Evolutionary conservation across 2,888 invertebrate genomes (phyloP).

Genomic region (Agrochola circellaris): DNA sequence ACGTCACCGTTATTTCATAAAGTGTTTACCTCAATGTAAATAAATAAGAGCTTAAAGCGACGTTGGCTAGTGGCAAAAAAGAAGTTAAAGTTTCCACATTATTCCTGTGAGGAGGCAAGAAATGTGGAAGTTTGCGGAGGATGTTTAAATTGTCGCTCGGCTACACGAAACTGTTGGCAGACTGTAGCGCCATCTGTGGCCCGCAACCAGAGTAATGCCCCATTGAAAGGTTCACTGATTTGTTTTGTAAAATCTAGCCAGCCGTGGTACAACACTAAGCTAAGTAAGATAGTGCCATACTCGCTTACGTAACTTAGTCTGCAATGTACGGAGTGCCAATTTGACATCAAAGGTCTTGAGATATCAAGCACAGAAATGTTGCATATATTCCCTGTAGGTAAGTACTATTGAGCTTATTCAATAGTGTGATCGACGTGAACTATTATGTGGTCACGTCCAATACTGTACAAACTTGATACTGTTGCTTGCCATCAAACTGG

Average conservation of each 20-base stretch:
- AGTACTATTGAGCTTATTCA: not conserved
- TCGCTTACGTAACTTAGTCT: conserved; percentile 29
- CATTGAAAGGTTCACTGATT: conserved; percentile 70
- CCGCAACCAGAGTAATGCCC: conserved; percentile 71
- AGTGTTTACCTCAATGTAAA: conserved; percentile 67
- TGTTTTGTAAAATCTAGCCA: conserved; percentile 57
- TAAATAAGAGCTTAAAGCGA: conserved; percentile 75
- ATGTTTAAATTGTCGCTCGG: conserved; percentile 81
- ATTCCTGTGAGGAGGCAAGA: conserved; percentile 79
- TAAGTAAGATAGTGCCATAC: conserved; percentile 48
- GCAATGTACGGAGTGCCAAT: conserved; percentile 22
- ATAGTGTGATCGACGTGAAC: not conserved
- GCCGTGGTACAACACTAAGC: conserved; percentile 45
- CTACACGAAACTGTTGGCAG: conserved; percentile 72
- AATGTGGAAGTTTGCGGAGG: conserved; percentile 78
- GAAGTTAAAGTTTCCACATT: conserved; percentile 82
- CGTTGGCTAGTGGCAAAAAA: conserved; percentile 75
- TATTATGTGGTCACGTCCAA: not conserved
- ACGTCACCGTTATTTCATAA: conserved; percentile 46
- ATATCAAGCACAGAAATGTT: conserved; percentile 1
- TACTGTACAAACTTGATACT: not conserved
- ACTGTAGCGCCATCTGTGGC: conserved; percentile 77
- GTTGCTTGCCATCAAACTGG: not conserved
- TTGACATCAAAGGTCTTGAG: conserved; percentile 34
- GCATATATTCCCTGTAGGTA: not conserved